Base-by-base conservation (phyloP, 2,113 vertebrate genomes). In the Leiothrix lutea region DNA sequence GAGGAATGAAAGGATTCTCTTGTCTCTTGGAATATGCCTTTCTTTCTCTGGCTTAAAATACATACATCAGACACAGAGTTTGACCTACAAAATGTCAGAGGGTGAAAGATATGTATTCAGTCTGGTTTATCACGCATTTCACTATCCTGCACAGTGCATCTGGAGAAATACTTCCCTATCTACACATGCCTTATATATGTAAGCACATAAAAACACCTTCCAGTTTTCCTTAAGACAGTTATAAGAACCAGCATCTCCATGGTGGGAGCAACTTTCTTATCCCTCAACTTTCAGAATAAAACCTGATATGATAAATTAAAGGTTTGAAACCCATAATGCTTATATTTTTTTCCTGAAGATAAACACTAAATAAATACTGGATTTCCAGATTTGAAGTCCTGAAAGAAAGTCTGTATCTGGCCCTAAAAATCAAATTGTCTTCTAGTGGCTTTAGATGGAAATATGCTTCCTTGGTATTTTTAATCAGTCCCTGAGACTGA, bases 111-210 rank as follows among this genome's bases (percentile, higher is more conserved):
- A 17, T 2, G 4, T 48, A 54, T 88, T 80, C 40, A 69, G 31
- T 60, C 54, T 35, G 36, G 56, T 80, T 93, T 40, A 38, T 75
- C 60, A 66, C 0, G 1, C 35, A 58, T 73, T 88, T 73, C 31
- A 3, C 31, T 45, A 1, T 53, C 44, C 38, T 4, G 0, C 28
- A 44, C 14, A 28, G 7, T 10, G 25, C 15, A 44, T 17, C 8
- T 48, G 64, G 40, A 80, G 29, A 70, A 93, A 60, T 65, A 26
- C 21, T 88, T 47, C 17, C 18, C 14, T 60, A 19, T 78, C 20
- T 67, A 11, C 50, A 8, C 3, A 4, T 17, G 23, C 33, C 15
- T 69, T 56, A 14, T 14, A 23, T 36, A 19, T 0, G 1, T 24
- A 80, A 77, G 20, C 14, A 85, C 7, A 19, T 0, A 2, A 47